Base-by-base conservation (phyloP, 2,113 vertebrate genomes). In the Bubalus kerabau region DNA sequence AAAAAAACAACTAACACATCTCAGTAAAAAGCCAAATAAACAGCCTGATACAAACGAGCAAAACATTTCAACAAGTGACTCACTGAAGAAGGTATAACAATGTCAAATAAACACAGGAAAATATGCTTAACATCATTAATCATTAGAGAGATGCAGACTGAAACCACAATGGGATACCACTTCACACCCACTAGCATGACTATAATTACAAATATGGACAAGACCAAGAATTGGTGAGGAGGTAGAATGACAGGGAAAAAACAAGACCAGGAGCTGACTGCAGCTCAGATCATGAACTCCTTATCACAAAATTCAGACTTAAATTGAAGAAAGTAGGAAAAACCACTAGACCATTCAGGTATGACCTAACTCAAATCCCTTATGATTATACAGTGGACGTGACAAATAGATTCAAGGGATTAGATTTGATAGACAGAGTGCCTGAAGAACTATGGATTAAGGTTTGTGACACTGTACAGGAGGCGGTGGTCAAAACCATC, bases 1-100 rank as follows among this genome's bases (percentile, higher is more conserved):
- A 48, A 48, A 48, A 48, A 48, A 81, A 91, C 9, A 91, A 59
- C n/a, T 67, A 80, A 94, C 56, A 64, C 46, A 56, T 26, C 13
- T 50, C 59, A 95, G 48, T 46, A 80, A 90, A 97, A 95, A 60
- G 17, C 48, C 93, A 92, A 87, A 91, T 9, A 92, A 90, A 89
- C 15, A 94, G 5, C 32, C 19, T 54, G 78, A 62, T 82, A 24
- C 43, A 50, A 82, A 59, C 3, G 13, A 71, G 71, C 26, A 71
- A 71, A 89, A 62, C 13, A n/a, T 40, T 48, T 56, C 57, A 96
- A 94, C 60, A 89, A 95, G 57, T 57, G 21, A 48, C 67, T 56
- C 43, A 83, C 74, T 78, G 56, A 87, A n/a, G 50, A 59, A 90
- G 43, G 43, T 19, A 21, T 14, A 52, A 76, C 48, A 92, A 89